phyloP scores from a whole-genome alignment of 2,113 vertebrate species.

The Thryonomys swinderianus region DNA sequence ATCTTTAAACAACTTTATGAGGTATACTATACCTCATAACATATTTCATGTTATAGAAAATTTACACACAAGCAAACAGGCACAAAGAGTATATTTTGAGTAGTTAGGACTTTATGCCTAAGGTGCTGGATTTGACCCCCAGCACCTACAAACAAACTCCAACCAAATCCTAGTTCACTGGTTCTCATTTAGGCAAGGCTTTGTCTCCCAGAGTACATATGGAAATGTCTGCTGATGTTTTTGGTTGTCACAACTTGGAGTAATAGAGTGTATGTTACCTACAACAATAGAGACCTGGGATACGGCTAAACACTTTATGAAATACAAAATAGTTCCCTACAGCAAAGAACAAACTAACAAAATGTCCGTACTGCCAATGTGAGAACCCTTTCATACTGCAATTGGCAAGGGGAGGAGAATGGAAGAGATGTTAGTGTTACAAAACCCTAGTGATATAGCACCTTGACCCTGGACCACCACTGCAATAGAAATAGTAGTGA shows the following conservation, averaged over 20 bases:
- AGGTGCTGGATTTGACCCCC: not conserved
- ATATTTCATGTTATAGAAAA: not conserved
- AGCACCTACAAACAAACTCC: not conserved
- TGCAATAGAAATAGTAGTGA: conserved; percentile 13
- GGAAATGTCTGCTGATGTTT: not conserved
- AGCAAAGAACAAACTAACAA: not conserved
- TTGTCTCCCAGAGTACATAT: not conserved
- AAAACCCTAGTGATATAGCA: not conserved
- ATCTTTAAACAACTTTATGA: not conserved
- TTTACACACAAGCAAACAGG: not conserved
- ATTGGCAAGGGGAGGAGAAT: not conserved
- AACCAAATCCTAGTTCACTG: not conserved
- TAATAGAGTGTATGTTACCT: not conserved
- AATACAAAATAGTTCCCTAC: not conserved
- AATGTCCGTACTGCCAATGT: conserved; percentile 30
- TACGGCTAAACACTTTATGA: not conserved
- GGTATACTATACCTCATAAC: not conserved
- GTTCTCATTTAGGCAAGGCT: not conserved
- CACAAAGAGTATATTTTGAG: not conserved
- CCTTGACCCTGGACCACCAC: not conserved
- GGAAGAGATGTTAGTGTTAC: not conserved
- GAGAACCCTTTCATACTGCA: not conserved
- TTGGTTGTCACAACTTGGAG: not conserved
- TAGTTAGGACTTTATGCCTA: not conserved
- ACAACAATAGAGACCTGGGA: not conserved